Conservation (phyloP, 2,888 invertebrate genomes). For the Bellardia bayeri region DNA sequence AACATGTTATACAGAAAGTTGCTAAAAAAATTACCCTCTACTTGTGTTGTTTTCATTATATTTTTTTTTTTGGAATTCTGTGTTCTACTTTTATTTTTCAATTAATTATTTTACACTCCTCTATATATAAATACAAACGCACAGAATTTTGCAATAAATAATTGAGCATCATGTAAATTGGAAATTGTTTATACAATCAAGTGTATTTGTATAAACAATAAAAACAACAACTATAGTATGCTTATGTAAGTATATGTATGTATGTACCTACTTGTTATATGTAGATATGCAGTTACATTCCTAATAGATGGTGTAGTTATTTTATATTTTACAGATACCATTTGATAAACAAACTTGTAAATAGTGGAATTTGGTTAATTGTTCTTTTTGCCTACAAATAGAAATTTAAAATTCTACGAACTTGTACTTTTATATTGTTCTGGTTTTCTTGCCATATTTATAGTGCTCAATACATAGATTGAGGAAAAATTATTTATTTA, state of each 20-base stretch:
- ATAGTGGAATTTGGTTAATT: slow-evolving; percentile 26
- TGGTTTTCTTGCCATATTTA: slow-evolving; percentile 32
- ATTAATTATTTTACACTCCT: slow-evolving; percentile 63
- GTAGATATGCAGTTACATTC: slow-evolving; percentile 27
- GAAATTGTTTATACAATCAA: slow-evolving; percentile 59
- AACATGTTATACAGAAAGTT: no score
- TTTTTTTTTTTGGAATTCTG: slow-evolving; percentile 28
- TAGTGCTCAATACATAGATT: slow-evolving; percentile 8
- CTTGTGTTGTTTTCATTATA: no score
- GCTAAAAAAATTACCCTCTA: no score
- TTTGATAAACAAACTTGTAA: slow-evolving; percentile 42
- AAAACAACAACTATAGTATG: background rate
- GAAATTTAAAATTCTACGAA: slow-evolving; percentile 40
- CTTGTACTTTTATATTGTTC: slow-evolving; percentile 40
- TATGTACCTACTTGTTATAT: background rate
- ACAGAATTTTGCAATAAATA: slow-evolving; percentile 65
- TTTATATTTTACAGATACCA: background rate
- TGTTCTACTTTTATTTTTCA: slow-evolving; percentile 60
- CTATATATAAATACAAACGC: slow-evolving; percentile 6
- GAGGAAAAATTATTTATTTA: background rate
- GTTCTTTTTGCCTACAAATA: background rate
- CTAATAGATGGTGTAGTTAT: slow-evolving; percentile 15
- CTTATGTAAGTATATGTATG: no score
- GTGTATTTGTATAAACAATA: slow-evolving; percentile 49
- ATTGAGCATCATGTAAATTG: slow-evolving; percentile 62